Evolutionary conservation across 2,113 vertebrate species (phyloP).

Genomic region (Eolophus roseicapilla): DNA sequence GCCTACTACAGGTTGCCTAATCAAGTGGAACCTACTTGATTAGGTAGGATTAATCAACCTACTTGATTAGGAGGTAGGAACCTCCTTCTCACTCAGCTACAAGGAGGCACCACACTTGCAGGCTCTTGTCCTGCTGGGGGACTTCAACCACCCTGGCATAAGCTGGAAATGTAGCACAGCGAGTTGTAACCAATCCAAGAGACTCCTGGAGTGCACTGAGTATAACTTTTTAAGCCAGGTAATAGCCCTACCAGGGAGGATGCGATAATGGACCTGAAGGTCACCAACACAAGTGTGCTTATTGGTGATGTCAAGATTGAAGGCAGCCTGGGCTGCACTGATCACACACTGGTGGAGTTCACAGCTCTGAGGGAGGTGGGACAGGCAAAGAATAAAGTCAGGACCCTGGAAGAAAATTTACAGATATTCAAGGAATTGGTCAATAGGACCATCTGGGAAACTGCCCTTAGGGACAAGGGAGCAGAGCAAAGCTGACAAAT

Average conservation of each 20-base stretch:
- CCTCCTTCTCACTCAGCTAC: background rate
- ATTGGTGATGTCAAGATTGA: fast-evolving
- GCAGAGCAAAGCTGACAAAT: fast-evolving
- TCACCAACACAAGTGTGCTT: background rate
- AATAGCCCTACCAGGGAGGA: background rate
- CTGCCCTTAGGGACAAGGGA: background rate
- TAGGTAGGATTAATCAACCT: too few relatives aligned
- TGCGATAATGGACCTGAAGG: background rate
- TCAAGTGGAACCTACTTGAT: background rate
- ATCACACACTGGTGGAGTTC: background rate
- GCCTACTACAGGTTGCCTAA: background rate
- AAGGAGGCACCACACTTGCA: background rate
- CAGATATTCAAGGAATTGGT: background rate
- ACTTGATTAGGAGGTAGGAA: too few relatives aligned
- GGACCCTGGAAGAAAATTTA: background rate
- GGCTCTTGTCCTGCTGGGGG: fast-evolving
- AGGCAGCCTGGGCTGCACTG: background rate
- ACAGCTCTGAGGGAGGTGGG: background rate
- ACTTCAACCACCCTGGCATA: background rate
- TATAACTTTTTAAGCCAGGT: background rate
- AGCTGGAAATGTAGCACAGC: background rate
- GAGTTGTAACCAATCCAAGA: background rate
- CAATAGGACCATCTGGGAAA: background rate
- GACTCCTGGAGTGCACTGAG: background rate
- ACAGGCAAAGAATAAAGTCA: background rate